These are phyloP conservation scores for Stigmatopora argus DNA, from an alignment of 2,113 vertebrate species.

Conservation along the genomic window DNA sequence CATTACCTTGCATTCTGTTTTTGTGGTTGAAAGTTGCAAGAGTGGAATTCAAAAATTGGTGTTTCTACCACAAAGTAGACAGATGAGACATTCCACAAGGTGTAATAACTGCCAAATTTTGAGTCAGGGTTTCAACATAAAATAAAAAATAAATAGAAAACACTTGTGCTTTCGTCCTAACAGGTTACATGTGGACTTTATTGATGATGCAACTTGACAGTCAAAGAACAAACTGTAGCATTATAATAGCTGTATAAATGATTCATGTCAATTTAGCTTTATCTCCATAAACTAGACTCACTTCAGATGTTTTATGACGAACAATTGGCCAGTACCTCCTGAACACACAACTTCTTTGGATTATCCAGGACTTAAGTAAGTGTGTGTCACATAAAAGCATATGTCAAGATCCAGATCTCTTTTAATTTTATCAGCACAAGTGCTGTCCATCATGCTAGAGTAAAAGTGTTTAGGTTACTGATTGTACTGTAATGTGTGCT, in stretches of 20 bases:
- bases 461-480: slow-evolving; percentile 38
- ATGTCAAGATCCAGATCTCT: slow-evolving; percentile 4
- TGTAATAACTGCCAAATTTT: slow-evolving; percentile 26
- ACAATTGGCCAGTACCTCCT: slow-evolving; percentile 27
- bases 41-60: slow-evolving; percentile 14
- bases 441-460: slow-evolving; percentile 12
- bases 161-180: too few species aligned
- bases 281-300: slow-evolving; percentile 13
- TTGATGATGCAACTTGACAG: slow-evolving; percentile 26
- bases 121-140: slow-evolving; percentile 27
- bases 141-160: neutral
- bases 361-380: slow-evolving; percentile 16
- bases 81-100: slow-evolving; percentile 34
- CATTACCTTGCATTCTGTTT: neutral
- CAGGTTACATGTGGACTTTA: slow-evolving; percentile 19
- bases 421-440: slow-evolving; percentile 18
- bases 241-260: slow-evolving; percentile 18
- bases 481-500: neutral
- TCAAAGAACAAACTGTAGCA: neutral
- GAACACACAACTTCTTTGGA: slow-evolving; percentile 21
- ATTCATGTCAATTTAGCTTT: neutral
- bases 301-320: slow-evolving; percentile 38
- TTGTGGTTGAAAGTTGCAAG: slow-evolving; percentile 9
- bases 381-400: slow-evolving; percentile 15
- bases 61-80: slow-evolving; percentile 8